Evolutionary conservation across 2,888 invertebrate genomes (phyloP).

Genomic region (Microctonus hyperodae): DNA sequence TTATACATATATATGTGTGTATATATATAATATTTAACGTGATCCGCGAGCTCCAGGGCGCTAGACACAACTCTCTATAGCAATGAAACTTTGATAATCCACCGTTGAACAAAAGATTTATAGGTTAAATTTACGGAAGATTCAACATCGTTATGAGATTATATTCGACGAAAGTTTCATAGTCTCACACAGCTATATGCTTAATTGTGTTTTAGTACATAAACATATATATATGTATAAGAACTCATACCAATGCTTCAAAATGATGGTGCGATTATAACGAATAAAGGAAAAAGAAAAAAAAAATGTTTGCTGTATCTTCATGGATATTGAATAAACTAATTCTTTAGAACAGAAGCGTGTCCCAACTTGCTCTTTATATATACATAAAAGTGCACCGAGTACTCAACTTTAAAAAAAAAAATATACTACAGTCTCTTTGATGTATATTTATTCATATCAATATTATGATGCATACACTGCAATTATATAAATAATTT

Average conservation of each 20-base stretch:
- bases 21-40: conserved; percentile 22
- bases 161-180: conserved; percentile 36
- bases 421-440: too few relatives aligned
- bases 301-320: neutral
- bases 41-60: conserved; percentile 21
- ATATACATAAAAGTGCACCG: neutral
- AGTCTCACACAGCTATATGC: conserved; percentile 27
- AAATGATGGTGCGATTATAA: neutral
- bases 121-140: conserved; percentile 38
- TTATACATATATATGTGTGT: conserved; percentile 8
- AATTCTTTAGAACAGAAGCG: neutral
- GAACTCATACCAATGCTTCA: neutral
- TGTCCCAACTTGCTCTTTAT: neutral
- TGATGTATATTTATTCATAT: too few relatives aligned
- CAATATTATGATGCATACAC: too few relatives aligned
- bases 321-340: neutral
- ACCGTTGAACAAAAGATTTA: conserved; percentile 43
- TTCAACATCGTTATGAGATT: conserved; percentile 28
- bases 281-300: neutral
- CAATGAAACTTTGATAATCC: conserved; percentile 46
- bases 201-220: conserved; percentile 22
- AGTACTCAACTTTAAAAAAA: too few relatives aligned
- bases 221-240: neutral
- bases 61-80: conserved; percentile 26
- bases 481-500: too few relatives aligned